Evolutionary conservation across 2,797 vertebrate species (phyloP), one percentile per base, ranked within the genome.

Genomic region (Microctenopoma lineatum): DNA sequence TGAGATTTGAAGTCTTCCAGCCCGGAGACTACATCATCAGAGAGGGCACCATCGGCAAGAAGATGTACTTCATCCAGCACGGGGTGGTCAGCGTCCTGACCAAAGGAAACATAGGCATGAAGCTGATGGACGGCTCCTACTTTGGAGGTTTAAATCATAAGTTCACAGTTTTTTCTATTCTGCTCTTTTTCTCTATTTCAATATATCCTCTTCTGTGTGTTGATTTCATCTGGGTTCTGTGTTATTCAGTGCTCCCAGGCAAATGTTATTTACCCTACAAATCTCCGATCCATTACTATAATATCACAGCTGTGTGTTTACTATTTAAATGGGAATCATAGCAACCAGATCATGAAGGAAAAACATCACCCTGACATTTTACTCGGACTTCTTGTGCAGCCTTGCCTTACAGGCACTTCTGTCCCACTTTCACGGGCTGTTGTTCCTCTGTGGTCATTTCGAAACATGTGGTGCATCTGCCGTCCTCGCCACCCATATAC

Each of bases 61-160:
- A 98, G 94, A 98, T 98, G 97, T 98, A 96, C 88, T 98, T 98
- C 92, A 97, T 98, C 88, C 97, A 97, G 83, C 96, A 97, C 0
- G 97, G 97, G 0, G 95, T 96, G 52, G 95, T 97, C 87, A 97
- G 93, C 59, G 89, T 97, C 67, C 93, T 97, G 77, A 97, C 96
- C 81, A 97, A 97, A 87, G 96, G 96, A 62, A 97, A 83, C 85
- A 96, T 95, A 14, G 95, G 96, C 85, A 97, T 96, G 95, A 98
- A 97, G 68, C 94, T 98, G 21, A 95, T 96, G 0, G 97, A 97
- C 0, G 96, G 97, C 11, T 97, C 96, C 61, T 98, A 97, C 67
- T 97, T 97, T 3, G 97, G 97, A 91, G 97, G 97, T 97, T 85
- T 59, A 8, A 14, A 3, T 21, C n/a, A 4, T 14, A 12, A 44